Conservation (phyloP, 92 coral and sea anemone genomes). For the Porites divaricata region DNA sequence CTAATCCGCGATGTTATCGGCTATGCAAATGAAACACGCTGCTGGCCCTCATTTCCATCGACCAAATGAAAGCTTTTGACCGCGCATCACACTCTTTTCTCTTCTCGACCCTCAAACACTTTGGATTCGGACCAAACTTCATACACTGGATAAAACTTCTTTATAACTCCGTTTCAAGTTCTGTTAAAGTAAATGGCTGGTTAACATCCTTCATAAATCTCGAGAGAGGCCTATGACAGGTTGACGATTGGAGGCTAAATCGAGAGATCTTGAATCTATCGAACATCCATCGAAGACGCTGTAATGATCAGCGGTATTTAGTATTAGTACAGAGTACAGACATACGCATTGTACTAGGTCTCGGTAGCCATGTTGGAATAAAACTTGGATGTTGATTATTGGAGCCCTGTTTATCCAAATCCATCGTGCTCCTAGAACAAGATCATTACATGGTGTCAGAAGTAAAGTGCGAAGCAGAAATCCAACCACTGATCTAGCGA, state of each 20-base stretch:
- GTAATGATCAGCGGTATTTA: too few relatives aligned
- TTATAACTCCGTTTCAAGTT: neutral
- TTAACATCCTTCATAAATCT: neutral
- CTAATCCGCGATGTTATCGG: neutral
- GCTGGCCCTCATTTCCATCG: neutral
- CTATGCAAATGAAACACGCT: neutral
- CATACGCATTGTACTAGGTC: too few relatives aligned
- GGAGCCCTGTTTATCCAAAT: too few relatives aligned
- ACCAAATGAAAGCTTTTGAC: too few relatives aligned
- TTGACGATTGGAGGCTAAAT: too few relatives aligned
- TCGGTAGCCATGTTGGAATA: too few relatives aligned
- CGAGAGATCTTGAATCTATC: too few relatives aligned
- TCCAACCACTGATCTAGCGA: slow-evolving; percentile 10
- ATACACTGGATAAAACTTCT: neutral
- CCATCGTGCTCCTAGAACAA: neutral
- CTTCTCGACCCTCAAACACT: neutral
- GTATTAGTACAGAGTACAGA: too few relatives aligned
- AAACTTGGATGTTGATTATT: too few relatives aligned
- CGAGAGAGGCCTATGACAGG: neutral
- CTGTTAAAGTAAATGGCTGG: slow-evolving; percentile 17
- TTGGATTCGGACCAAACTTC: slow-evolving; percentile 34
- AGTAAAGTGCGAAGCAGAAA: slow-evolving; percentile 23
- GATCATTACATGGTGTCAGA: slow-evolving; percentile 36
- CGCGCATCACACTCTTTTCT: neutral
- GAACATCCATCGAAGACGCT: too few relatives aligned